These are phyloP conservation scores for Okapia johnstoni DNA, from an alignment of 2,113 vertebrate species.

Conservation along the genomic window DNA sequence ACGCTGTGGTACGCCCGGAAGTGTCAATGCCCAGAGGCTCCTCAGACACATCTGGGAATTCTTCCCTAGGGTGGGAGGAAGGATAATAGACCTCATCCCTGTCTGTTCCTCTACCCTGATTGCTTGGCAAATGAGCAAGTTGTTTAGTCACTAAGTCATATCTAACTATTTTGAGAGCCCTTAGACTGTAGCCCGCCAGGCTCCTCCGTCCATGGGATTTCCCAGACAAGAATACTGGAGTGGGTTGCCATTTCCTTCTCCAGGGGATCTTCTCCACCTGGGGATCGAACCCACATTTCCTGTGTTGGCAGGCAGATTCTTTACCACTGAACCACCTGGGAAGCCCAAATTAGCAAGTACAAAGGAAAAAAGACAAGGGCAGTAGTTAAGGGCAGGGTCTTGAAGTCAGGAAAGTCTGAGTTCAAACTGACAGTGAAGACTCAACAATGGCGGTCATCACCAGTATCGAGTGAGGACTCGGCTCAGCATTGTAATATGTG, in stretches of 20 bases:
- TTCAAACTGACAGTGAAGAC: neutral
- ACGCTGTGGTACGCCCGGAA: accelerated
- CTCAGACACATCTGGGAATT: neutral
- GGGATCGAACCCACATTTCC: neutral
- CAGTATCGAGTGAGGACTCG: accelerated
- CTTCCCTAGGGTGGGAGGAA: neutral
- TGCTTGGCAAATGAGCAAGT: neutral
- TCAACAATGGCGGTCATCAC: neutral
- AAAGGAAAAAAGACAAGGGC: neutral
- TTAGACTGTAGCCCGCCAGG: neutral
- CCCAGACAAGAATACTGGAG: neutral
- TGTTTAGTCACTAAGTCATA: neutral
- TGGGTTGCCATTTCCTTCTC: neutral
- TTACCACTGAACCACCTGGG: neutral
- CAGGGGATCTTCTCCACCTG: neutral
- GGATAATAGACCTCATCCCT: neutral
- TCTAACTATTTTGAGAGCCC: neutral
- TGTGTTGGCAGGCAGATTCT: neutral
- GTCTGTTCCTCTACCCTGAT: neutral
- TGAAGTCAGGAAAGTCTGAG: neutral
- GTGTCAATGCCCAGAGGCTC: neutral
- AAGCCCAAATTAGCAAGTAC: neutral
- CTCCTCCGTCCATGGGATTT: neutral
- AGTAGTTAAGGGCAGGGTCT: neutral
- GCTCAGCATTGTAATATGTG: neutral